Base-by-base conservation (phyloP, 2,113 vertebrate species). In the Sylvia atricapilla region DNA sequence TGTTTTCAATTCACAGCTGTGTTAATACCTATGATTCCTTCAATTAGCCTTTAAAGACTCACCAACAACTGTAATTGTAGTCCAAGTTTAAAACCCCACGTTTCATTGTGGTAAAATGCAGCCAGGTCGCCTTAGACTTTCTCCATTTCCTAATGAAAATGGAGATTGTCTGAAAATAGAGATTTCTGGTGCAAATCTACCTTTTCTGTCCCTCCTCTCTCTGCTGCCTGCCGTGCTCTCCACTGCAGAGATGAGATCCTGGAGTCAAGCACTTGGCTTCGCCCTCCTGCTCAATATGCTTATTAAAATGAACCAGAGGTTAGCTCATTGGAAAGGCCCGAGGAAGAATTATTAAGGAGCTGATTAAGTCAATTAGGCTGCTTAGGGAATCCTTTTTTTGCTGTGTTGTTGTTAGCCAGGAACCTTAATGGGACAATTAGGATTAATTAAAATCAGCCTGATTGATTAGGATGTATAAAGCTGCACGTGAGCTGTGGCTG, bases 401-500 rank as follows among this genome's bases (percentile, higher is more conserved):
- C 89, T 89, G 70, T 94, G 68, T 83, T 96, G 87, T 88, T 95
- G 86, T 85, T 97, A 97, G 66, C 82, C 93, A 94, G 63, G 75
- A 96, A 95, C 56, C 75, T 91, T 95, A 96, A 97, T 94, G 95
- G 95, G 95, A 95, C 79, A 96, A 96, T 96, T 97, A 96, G 81
- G 80, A 96, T 97, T 98, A 97, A 97, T 97, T 97, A 96, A 97
- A 96, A 95, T 93, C 66, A 93, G 69, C 64, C 76, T 95, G 91
- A 97, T 97, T 96, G 92, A 97, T 97, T 95, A 94, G 95, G 41
- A 43, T 95, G 44, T 67, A 82, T 93, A 86, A 97, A 95, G 44
- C 73, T 94, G 58, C 73, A 72, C 1, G 5, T 83, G 69, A 93
- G 70, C 72, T n/a, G 44, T 46, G 37, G 72, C 72, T 43, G 41